Percentiles rank a stretch among this genome's conserved stretches.
Evolutionary conservation across 2,888 invertebrate species (phyloP).

Genomic region (Oligia fasciuncula): DNA sequence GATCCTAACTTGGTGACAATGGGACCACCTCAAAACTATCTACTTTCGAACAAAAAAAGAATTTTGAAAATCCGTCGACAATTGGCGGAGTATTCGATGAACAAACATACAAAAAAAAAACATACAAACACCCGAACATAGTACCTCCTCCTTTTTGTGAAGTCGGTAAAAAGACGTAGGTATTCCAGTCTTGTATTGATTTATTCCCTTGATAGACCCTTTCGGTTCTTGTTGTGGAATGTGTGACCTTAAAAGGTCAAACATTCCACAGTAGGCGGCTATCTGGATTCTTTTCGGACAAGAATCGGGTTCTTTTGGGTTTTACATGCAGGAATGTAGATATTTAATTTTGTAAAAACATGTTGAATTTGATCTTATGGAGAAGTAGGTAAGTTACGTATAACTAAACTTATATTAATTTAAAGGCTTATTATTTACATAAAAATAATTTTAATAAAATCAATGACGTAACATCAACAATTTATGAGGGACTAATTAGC

Average conservation of each 20-base stretch:
- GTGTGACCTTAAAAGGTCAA: constrained; percentile 16
- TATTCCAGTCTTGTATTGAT: constrained; percentile 14
- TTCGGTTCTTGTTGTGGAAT: constrained; percentile 17
- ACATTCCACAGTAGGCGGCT: neutral
- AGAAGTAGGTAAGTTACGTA: neutral
- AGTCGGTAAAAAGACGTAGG: too few relatives aligned
- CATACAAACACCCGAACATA: too few relatives aligned
- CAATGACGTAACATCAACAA: neutral
- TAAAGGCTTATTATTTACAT: neutral
- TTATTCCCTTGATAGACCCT: constrained; percentile 7
- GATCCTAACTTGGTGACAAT: too few relatives aligned
- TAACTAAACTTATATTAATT: too few relatives aligned
- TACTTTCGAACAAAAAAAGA: too few relatives aligned
- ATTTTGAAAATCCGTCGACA: too few relatives aligned
- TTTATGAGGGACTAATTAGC: neutral
- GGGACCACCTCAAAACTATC: too few relatives aligned
- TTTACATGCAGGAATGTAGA: constrained; percentile 6
- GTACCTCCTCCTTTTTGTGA: too few relatives aligned
- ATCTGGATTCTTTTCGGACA: constrained; percentile 10
- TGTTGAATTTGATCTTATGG: neutral
- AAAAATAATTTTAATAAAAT: neutral
- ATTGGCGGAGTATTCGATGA: too few relatives aligned
- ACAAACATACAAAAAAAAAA: too few relatives aligned
- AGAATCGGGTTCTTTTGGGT: neutral
- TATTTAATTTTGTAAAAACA: neutral